These are phyloP conservation scores for Dicyrtomina minuta DNA, from an alignment of 2,888 invertebrate genomes.

Conservation along the genomic window DNA sequence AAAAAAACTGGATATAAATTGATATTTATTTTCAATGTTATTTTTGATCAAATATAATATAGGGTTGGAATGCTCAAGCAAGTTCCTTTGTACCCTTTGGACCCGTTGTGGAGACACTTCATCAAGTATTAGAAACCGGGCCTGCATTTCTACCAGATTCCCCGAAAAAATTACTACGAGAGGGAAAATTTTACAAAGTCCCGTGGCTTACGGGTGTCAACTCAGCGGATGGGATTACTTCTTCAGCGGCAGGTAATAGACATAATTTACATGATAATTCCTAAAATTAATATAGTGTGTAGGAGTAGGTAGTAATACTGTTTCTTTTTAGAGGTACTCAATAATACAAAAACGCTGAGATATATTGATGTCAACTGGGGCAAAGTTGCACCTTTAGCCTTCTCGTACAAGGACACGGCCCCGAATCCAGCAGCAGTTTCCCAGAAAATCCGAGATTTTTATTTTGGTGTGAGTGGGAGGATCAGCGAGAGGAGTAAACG, in stretches of 20 bases:
- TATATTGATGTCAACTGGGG: constrained; percentile 38
- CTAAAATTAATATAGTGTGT: too few relatives aligned
- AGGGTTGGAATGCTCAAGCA: constrained; percentile 17
- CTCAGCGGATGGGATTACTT: constrained; percentile 37
- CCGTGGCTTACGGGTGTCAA: constrained; percentile 43
- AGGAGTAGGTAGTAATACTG: background rate
- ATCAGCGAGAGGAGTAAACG: constrained; percentile 31
- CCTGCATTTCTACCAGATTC: constrained; percentile 38
- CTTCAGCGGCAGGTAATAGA: constrained; percentile 30
- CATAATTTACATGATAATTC: background rate
- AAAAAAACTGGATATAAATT: background rate
- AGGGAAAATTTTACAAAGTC: constrained; percentile 33
- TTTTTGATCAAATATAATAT: background rate
- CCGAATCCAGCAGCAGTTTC: constrained; percentile 30
- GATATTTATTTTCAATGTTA: background rate
- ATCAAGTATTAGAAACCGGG: constrained; percentile 29
- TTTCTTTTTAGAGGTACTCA: constrained; percentile 21
- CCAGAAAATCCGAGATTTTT: constrained; percentile 37
- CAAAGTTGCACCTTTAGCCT: constrained; percentile 37
- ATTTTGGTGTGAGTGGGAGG: constrained; percentile 33
- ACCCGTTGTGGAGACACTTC: constrained; percentile 36
- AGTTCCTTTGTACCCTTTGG: constrained; percentile 34
- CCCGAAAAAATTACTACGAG: constrained; percentile 37
- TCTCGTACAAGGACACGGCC: constrained; percentile 40
- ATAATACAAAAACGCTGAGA: constrained; percentile 30